Evolutionary conservation across 1,140 invertebrate genomes (phyloP), one percentile per base, ranked within the genome.

Genomic region (Copidosoma floridanum): DNA sequence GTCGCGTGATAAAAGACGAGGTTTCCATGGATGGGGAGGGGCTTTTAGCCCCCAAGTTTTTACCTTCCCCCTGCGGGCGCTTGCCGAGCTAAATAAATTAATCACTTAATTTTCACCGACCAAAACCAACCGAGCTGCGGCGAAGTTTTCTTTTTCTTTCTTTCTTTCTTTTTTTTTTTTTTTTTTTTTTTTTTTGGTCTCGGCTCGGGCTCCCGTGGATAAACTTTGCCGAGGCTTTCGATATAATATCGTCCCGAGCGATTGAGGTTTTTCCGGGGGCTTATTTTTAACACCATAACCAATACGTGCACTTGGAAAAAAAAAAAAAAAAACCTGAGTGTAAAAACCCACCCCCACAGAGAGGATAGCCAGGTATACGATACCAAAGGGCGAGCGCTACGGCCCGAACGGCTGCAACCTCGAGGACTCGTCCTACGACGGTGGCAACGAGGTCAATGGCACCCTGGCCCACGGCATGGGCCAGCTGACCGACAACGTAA

Each of bases 381-480:
- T 87, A 66, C 85, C 87, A 0, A 83, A 85, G 63, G 88, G 86
- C 14, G 79, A 72, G 29, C 48, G 52, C 1, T 56, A 66, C 3
- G 76, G 72, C 7, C 84, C 89, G 16, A 88, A 86, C 23, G 85
- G 89, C 58, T 85, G 90, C 56, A 90, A 95, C 74, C 83, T 97
- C 11, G 89, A 89, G 51, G 96, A 98, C 75, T 86, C 88, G 62
- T 93, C 90, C 27, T 99, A 97, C 75, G 96, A 98, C 77, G 29
- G n/a, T n/a, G 95, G 95, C 2, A 81, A 84, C 35, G 86, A 90
- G 77, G 82, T 84, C 11, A 85, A 83, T 5, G 85, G 82, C 20
- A 81, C 82, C 65, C 75, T 88, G 65, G 71, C 82, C 8, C 82
- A 87, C 43, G 94, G 94, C 14, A 79, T 97, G 0, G 94, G 94